Evolutionary conservation across 2,113 vertebrate species (phyloP).

Genomic region (Sinosuthora webbiana): DNA sequence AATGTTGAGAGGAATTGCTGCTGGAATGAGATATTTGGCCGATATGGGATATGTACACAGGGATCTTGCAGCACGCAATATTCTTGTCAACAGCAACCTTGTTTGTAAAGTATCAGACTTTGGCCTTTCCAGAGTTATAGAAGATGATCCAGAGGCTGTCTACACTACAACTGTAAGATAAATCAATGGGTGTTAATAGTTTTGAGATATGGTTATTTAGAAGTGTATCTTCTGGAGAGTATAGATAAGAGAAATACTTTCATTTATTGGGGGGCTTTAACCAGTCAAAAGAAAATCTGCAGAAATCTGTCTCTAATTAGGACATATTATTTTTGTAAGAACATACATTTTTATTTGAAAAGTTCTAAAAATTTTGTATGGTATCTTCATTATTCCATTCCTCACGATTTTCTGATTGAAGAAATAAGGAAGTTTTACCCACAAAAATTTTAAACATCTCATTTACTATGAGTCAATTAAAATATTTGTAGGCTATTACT

Average conservation of each 20-base stretch:
- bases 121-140: conserved; percentile 95
- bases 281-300: neutral
- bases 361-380: neutral
- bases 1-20: conserved; percentile 95
- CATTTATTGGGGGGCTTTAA: neutral
- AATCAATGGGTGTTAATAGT: neutral
- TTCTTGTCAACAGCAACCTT: conserved; percentile 99
- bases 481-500: conserved; percentile 8
- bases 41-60: conserved; percentile 99
- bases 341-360: neutral
- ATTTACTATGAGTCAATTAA: neutral
- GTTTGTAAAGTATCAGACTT: conserved; percentile 99
- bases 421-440: neutral
- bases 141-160: conserved; percentile 97
- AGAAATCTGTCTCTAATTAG: neutral
- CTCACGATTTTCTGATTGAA: neutral
- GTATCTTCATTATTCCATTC: neutral
- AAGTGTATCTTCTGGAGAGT: neutral
- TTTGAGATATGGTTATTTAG: neutral
- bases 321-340: neutral
- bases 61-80: conserved; percentile 95
- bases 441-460: neutral
- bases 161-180: conserved; percentile 96
- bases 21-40: conserved; percentile 96
- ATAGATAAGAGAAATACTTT: neutral